phyloP scores from a whole-genome alignment of 2,797 vertebrate genomes.

The Sebastes wilsoni region DNA sequence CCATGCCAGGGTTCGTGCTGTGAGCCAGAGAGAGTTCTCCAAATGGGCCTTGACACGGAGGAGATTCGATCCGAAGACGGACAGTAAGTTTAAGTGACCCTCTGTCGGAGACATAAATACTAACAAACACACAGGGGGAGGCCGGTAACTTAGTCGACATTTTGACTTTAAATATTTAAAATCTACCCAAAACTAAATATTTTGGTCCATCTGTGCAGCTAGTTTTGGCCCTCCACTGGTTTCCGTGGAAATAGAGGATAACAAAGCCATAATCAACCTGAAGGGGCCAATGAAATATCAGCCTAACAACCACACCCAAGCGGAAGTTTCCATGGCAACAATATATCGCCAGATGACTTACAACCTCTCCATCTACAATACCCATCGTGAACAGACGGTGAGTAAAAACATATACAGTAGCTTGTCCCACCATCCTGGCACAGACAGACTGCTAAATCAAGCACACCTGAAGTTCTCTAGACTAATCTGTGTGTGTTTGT shows the following conservation, averaged over 20 bases:
- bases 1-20: constrained; percentile 70
- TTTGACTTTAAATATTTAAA: neutral
- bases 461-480: neutral
- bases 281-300: constrained; percentile 77
- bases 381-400: constrained; percentile 44
- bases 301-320: constrained; percentile 36
- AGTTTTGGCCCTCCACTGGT: constrained; percentile 77
- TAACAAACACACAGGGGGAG: neutral
- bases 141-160: neutral
- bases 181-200: neutral
- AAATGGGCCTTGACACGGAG: constrained; percentile 61
- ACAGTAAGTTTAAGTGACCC: constrained; percentile 75
- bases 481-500: neutral
- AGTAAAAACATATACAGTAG: constrained; percentile 9
- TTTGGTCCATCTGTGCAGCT: constrained; percentile 53
- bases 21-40: constrained; percentile 37
- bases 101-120: neutral
- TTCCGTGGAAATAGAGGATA: constrained; percentile 56
- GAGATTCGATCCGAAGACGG: constrained; percentile 71
- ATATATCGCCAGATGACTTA: constrained; percentile 75
- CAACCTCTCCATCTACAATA: constrained; percentile 67
- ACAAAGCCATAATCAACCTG: constrained; percentile 60
- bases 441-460: neutral
- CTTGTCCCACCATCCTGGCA: neutral
- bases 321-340: constrained; percentile 55